Evolutionary conservation across 2,888 invertebrate genomes (phyloP), one percentile per base, ranked within the genome.

Genomic region (Aleiodes alternator): DNA sequence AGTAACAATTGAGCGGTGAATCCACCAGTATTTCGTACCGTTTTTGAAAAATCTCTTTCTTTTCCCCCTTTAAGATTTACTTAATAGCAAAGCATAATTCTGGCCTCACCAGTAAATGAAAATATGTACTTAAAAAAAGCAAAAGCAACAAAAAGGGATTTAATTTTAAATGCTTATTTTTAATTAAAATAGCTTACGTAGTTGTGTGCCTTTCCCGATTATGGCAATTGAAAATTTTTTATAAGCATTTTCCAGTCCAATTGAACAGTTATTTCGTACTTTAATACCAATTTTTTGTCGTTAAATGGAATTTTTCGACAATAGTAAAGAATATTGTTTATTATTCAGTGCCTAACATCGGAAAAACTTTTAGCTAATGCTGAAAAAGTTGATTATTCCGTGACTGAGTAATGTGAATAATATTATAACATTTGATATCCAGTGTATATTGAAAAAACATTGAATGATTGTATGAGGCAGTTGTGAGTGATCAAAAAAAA

Each of bases 1-100:
- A 23, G 83, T 80, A 81, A 83, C 82, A 82, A 82, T 84, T 83
- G 23, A 23, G 85, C 80, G 83, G 83, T 81, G 82, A 84, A 84
- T 83, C 84, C 87, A 85, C 88, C 88, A 88, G 88, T 88, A 88
- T 89, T 86, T 86, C 82, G 83, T 86, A 86, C 85, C 81, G 82
- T 84, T 56, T 74, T 57, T 74, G 66, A 38, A 56, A 23, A 23
- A 23, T 8, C 23, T 53, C 16, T 61, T 72, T 56, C 23, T 72
- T 57, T 23, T 23, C 23, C 23, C 23, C 71, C 59, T 53, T 69
- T 59, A 77, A 75, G 59, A 72, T 80, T 81, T 88, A 88, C 87
- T 88, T 88, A 88, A 88, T 82, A 53, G 55, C 57, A 83, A 82
- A 84, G 79, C 84, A 87, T 83, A 83, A 84, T 86, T 84, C 84